These are phyloP conservation scores for Stenichneumon culpator DNA, from an alignment of 2,888 invertebrate genomes.

Conservation along the genomic window DNA sequence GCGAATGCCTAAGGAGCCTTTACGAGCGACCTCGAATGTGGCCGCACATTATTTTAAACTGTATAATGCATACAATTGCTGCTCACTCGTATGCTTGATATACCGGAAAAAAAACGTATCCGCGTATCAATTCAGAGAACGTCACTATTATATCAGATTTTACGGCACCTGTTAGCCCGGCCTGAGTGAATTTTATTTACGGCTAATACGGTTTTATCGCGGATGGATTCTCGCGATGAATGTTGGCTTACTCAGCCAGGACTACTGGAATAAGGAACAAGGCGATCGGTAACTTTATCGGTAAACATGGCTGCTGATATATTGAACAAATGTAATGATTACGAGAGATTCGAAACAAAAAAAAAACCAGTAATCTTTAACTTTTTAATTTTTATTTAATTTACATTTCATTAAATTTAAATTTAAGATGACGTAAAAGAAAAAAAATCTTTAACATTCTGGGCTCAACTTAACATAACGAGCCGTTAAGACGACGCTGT, in stretches of 20 bases:
- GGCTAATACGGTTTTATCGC: conserved; percentile 24
- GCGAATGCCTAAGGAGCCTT: conserved; percentile 45
- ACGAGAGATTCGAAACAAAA: not conserved
- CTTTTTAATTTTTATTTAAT: too few relatives aligned
- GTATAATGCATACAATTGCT: conserved; percentile 14
- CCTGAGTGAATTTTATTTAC: conserved; percentile 26
- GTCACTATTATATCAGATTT: not conserved
- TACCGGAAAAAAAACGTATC: conserved; percentile 19
- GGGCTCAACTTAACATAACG: too few relatives aligned
- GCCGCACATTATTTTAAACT: conserved; percentile 49
- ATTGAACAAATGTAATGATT: too few relatives aligned
- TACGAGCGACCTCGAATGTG: conserved; percentile 49
- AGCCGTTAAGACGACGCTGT: too few relatives aligned
- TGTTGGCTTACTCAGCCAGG: too few relatives aligned
- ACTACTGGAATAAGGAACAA: too few relatives aligned
- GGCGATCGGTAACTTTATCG: too few relatives aligned
- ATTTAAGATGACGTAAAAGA: too few relatives aligned
- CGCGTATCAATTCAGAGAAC: conserved; percentile 29
- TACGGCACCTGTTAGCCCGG: conserved; percentile 31
- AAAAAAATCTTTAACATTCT: too few relatives aligned
- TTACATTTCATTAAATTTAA: too few relatives aligned
- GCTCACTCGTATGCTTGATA: not conserved
- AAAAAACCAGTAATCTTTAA: not conserved
- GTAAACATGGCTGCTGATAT: too few relatives aligned
- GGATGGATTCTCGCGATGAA: conserved; percentile 5